Evolutionary conservation across 2,888 invertebrate species (phyloP).

Genomic region (Melieria crassipennis): DNA sequence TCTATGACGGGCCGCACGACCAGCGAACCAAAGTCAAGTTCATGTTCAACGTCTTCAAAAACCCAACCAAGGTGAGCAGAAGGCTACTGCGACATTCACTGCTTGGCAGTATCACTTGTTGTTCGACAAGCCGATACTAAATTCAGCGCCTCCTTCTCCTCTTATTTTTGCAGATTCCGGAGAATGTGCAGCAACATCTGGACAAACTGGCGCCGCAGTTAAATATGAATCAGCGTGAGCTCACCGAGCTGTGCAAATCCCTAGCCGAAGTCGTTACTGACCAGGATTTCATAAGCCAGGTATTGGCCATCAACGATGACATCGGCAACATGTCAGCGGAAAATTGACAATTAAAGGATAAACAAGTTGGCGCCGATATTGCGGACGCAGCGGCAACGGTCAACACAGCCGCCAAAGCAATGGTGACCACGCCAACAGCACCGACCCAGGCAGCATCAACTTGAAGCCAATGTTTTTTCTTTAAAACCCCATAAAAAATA

Average conservation of each 20-base stretch:
- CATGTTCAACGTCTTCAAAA: constrained; percentile 76
- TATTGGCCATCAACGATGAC: constrained; percentile 82
- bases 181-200: constrained; percentile 71
- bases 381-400: constrained; percentile 10
- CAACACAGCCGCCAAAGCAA: neutral
- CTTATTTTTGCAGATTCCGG: constrained; percentile 69
- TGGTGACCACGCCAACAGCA: neutral
- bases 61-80: constrained; percentile 69
- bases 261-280: constrained; percentile 77
- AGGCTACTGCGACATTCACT: too few relatives aligned
- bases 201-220: constrained; percentile 78
- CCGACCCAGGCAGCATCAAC: neutral
- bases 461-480: neutral
- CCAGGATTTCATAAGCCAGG: constrained; percentile 77
- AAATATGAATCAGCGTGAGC: constrained; percentile 73
- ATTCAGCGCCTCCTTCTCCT: neutral
- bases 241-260: constrained; percentile 73
- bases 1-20: constrained; percentile 74
- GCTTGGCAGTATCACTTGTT: neutral
- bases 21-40: constrained; percentile 78
- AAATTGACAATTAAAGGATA: constrained; percentile 69
- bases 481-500: constrained; percentile 14
- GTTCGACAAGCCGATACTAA: neutral
- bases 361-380: constrained; percentile 50
- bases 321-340: constrained; percentile 81